Percentiles rank a stretch among this genome's conserved stretches.
These are phyloP conservation scores for Rattus rattus DNA, from an alignment of 2,113 vertebrate species.

Conservation along the genomic window DNA sequence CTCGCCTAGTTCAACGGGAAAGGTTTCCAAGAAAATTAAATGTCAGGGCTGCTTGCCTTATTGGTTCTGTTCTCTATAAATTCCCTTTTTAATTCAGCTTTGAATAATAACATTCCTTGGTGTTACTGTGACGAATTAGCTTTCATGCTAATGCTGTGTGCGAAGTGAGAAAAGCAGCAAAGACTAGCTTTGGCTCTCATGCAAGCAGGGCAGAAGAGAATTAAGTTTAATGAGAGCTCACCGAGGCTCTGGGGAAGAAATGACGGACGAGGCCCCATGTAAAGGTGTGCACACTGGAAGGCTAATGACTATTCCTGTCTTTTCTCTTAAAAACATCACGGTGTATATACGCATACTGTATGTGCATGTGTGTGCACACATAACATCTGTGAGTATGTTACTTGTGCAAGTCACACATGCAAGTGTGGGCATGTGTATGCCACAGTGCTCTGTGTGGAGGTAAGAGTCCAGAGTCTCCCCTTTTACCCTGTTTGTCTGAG, in stretches of 20 bases:
- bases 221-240: conserved; percentile 65
- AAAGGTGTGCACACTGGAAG: neutral
- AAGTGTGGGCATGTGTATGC: neutral
- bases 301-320: conserved; percentile 25
- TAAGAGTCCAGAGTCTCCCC: neutral
- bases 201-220: conserved; percentile 45
- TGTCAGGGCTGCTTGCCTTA: conserved; percentile 79
- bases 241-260: conserved; percentile 65
- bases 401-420: neutral
- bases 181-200: conserved; percentile 19
- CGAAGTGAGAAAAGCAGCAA: neutral
- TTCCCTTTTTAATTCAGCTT: conserved; percentile 79
- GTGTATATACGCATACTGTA: neutral
- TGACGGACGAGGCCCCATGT: neutral
- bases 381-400: neutral
- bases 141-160: conserved; percentile 69
- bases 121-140: conserved; percentile 77
- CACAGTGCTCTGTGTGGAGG: neutral
- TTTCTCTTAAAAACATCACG: neutral
- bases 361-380: neutral
- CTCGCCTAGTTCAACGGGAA: conserved; percentile 75
- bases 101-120: conserved; percentile 81
- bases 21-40: conserved; percentile 86
- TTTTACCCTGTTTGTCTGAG: neutral
- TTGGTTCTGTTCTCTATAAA: conserved; percentile 84